Evolutionary conservation across 2,113 vertebrate genomes (phyloP), one percentile per base, ranked within the genome.

Genomic region (Beaufortia kweichowensis): DNA sequence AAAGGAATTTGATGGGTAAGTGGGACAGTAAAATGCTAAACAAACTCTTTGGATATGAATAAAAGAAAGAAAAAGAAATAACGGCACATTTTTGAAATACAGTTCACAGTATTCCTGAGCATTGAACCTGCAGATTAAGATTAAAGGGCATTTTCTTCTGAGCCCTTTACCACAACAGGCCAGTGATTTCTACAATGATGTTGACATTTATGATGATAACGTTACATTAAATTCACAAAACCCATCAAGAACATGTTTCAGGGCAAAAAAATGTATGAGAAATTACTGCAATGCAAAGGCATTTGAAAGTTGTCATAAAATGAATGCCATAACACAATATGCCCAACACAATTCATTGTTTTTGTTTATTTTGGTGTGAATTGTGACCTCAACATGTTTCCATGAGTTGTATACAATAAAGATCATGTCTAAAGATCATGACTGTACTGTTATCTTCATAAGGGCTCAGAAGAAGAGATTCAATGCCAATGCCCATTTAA

Each of bases 51-150:
- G 56, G 8, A 28, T 61, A n/a, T 28, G 14, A 60, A 28, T 15
- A 26, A 64, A 19, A n/a, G 3, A 21, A 21, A 19, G 11, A 1
- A 61, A 6, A 3, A 31, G 23, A 76, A 60, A 61, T 53, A 62
- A 63, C 29, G 17, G 19, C 2, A 53, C 55, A 60, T 43, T 29
- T 48, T 62, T 23, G 26, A 82, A 46, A 63, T 62, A 39, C 3
- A 17, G 21, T 80, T 80, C 81, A 77, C 81, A 77, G 68, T 80
- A 80, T 80, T 83, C 81, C 81, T 83, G 77, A 83, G 78, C 60
- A 77, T 69, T 79, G 65, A 79, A 65, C 26, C 59, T 75, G 26
- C 24, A 33, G 62, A 72, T 59, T 65, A 72, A 65, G 62, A 14
- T 72, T 55, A 31, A 72, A 57, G n/a, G 67, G n/a, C 29, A 15